Percentiles rank a stretch among this genome's conserved stretches.
These are phyloP conservation scores for Sinonovacula constricta DNA, from an alignment of 1,140 invertebrate genomes.

Conservation along the genomic window DNA sequence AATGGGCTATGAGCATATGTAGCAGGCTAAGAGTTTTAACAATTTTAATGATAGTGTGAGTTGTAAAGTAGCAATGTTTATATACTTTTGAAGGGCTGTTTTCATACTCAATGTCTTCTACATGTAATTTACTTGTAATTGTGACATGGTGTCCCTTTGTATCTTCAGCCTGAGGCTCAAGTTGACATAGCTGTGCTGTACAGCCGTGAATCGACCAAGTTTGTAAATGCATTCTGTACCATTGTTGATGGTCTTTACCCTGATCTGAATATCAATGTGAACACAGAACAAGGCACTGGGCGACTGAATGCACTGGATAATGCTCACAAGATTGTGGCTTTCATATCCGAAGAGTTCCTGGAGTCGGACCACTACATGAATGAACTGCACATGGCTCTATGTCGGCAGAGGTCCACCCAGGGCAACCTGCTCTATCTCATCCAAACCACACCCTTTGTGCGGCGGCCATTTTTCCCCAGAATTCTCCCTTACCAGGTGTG, in stretches of 20 bases:
- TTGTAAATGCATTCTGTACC: slow-evolving; percentile 16
- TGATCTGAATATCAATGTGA: slow-evolving; percentile 26
- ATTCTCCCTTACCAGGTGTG: slow-evolving; percentile 30
- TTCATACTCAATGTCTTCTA: no score
- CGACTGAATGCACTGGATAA: slow-evolving; percentile 22
- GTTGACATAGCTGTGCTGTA: slow-evolving; percentile 26
- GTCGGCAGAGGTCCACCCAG: slow-evolving; percentile 9
- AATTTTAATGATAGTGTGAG: no score
- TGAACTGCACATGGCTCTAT: slow-evolving; percentile 32
- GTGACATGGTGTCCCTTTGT: no score
- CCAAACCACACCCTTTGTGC: background rate
- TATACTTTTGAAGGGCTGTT: no score
- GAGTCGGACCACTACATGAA: slow-evolving; percentile 24
- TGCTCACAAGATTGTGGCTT: slow-evolving; percentile 30
- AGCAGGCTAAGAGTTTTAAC: no score
- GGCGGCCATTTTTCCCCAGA: slow-evolving; percentile 39
- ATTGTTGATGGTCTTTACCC: slow-evolving; percentile 16
- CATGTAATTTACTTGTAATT: no score
- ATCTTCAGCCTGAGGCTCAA: background rate
- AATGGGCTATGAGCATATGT: no score
- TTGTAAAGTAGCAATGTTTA: no score
- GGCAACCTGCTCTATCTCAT: slow-evolving; percentile 27
- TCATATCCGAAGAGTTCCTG: slow-evolving; percentile 39
- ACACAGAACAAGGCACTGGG: background rate
- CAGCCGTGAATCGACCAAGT: slow-evolving; percentile 12